Conservation (phyloP, 2,113 vertebrate genomes). For the Cryptomyrus ogoouensis region DNA sequence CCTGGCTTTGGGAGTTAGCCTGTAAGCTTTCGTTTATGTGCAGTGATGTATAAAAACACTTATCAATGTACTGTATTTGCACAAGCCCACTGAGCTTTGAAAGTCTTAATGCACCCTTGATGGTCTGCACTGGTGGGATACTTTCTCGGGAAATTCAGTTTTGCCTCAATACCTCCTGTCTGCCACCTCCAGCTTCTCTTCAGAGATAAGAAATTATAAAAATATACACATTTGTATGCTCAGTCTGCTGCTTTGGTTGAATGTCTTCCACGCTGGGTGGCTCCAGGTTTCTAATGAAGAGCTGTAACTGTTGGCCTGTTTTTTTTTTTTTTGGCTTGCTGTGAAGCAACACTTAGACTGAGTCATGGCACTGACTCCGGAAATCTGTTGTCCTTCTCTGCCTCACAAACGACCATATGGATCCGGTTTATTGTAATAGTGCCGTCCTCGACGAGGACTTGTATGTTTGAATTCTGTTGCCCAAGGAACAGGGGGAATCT, state of each 20-base stretch:
- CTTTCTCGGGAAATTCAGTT: neutral
- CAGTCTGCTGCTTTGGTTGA: neutral
- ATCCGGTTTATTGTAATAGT: neutral
- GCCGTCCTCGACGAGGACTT: neutral
- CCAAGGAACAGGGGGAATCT: neutral
- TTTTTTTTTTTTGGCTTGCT: neutral
- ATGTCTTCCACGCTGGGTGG: neutral
- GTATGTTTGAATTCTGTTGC: neutral
- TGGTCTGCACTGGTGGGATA: neutral
- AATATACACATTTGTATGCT: neutral
- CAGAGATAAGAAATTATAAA: neutral
- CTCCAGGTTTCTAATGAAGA: neutral
- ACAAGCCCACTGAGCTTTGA: neutral
- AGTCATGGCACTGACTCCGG: neutral
- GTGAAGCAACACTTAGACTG: neutral
- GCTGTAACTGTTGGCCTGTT: neutral
- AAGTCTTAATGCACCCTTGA: conserved; percentile 4
- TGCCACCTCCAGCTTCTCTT: neutral
- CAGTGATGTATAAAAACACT: conserved; percentile 13
- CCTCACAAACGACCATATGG: neutral
- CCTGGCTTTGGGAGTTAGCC: neutral
- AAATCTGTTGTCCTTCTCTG: neutral
- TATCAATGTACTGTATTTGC: neutral
- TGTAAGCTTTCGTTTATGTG: neutral
- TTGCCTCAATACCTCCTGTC: conserved; percentile 3